phyloP scores from a whole-genome alignment of 35 echinoderm and acorn worm species.

The Lytechinus pictus region DNA sequence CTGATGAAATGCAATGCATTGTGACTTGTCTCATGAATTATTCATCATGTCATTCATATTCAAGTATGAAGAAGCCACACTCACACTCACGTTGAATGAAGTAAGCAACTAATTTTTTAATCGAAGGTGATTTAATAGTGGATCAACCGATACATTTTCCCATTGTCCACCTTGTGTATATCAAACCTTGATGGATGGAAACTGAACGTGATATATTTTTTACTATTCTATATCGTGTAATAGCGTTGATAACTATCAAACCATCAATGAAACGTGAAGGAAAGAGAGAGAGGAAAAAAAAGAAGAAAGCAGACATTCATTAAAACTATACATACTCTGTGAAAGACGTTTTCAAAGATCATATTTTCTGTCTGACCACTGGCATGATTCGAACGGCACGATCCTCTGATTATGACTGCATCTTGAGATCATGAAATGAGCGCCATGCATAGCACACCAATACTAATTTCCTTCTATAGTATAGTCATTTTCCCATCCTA shows the following conservation, averaged over 20 bases:
- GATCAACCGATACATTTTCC: neutral
- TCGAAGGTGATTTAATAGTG: neutral
- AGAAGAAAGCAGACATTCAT: conserved; percentile 25
- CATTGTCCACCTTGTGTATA: neutral
- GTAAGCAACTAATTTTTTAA: neutral
- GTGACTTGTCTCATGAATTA: conserved; percentile 18
- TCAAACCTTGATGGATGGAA: conserved; percentile 12
- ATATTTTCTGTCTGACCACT: neutral
- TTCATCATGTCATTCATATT: conserved; percentile 15
- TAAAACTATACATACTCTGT: conserved; percentile 24
- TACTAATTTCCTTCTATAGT: conserved; percentile 7
- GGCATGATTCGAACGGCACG: conserved; percentile 40
- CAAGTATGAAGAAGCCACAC: neutral
- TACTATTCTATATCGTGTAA: conserved; percentile 15
- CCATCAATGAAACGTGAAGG: neutral
- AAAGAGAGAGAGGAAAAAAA: neutral
- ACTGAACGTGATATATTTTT: neutral
- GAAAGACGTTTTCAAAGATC: conserved; percentile 23
- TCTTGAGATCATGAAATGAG: conserved; percentile 24
- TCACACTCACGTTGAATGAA: neutral
- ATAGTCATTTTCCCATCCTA: neutral
- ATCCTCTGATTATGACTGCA: conserved; percentile 22
- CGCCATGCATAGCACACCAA: conserved; percentile 55
- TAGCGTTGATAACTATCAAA: conserved; percentile 30
- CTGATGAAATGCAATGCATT: neutral